Evolutionary conservation across 2,113 vertebrate species (phyloP).

Genomic region (Octodon degus): DNA sequence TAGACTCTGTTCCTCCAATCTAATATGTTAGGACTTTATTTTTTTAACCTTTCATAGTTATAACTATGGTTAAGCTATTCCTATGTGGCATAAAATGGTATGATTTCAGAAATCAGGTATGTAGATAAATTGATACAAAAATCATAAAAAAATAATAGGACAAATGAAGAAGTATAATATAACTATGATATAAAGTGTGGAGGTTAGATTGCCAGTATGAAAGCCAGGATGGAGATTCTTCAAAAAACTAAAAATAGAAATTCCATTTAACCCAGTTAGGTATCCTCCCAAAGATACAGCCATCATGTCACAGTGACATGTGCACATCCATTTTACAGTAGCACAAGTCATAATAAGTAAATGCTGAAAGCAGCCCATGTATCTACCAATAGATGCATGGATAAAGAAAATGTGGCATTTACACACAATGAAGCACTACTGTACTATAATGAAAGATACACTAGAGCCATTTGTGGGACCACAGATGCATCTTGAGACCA

Average conservation of each 20-base stretch:
- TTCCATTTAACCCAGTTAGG: not conserved
- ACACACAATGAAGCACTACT: not conserved
- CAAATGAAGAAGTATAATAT: not conserved
- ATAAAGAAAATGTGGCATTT: not conserved
- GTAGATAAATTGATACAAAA: not conserved
- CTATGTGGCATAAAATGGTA: not conserved
- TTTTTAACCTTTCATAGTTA: not conserved
- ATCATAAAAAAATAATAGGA: slow-evolving; percentile 3
- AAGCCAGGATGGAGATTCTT: not conserved
- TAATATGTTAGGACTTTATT: not conserved
- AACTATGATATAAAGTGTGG: not conserved
- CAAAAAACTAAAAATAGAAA: not conserved
- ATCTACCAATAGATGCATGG: not conserved
- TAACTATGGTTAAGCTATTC: not conserved
- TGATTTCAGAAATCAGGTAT: not conserved
- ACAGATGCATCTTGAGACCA: not conserved
- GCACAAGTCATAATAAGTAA: not conserved
- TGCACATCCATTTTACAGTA: not conserved
- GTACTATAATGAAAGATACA: not conserved
- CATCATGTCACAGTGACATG: not conserved
- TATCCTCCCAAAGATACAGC: not conserved
- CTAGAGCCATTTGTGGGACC: not conserved
- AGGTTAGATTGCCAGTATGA: slow-evolving; percentile 1
- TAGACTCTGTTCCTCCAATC: not conserved
- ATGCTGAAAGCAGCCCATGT: not conserved